Conservation (phyloP, 2,888 invertebrate species). For the Lasioglossum malachurum region DNA sequence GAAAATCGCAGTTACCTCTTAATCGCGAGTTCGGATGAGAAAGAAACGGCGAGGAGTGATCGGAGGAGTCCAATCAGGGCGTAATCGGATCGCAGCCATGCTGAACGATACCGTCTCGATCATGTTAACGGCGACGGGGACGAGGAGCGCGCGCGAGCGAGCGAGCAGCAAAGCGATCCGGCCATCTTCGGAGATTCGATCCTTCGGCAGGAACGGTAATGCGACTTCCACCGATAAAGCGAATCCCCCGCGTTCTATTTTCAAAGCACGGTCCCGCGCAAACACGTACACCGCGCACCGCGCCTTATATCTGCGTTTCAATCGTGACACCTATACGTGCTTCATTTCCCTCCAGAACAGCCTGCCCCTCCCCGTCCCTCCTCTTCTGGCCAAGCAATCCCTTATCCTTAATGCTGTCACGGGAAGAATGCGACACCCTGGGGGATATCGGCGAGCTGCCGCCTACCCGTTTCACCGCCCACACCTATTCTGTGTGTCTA, state of each 20-base stretch:
- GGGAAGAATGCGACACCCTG: constrained; percentile 50
- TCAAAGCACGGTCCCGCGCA: constrained; percentile 29
- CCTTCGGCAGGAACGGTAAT: constrained; percentile 40
- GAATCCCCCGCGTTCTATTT: constrained; percentile 56
- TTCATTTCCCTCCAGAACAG: constrained; percentile 57
- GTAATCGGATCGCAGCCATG: not conserved
- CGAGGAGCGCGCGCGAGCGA: not conserved
- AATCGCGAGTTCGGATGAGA: not conserved
- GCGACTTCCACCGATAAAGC: constrained; percentile 56
- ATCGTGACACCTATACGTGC: constrained; percentile 56
- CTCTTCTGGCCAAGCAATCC: constrained; percentile 38
- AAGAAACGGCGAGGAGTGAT: not conserved
- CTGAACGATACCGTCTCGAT: constrained; percentile 5
- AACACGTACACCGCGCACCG: not conserved
- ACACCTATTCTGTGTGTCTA: constrained; percentile 7
- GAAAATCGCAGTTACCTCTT: not conserved
- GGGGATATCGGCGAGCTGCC: constrained; percentile 43
- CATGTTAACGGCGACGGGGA: constrained; percentile 30
- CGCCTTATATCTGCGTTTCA: constrained; percentile 51
- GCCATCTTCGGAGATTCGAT: constrained; percentile 32
- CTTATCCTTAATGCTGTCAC: constrained; percentile 57
- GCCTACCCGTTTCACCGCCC: not conserved
- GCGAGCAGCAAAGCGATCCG: constrained; percentile 23
- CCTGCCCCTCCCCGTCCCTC: not conserved
- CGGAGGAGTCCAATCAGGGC: not conserved